Evolutionary conservation across 2,113 vertebrate species (phyloP).

Genomic region (Ciconia maguari): DNA sequence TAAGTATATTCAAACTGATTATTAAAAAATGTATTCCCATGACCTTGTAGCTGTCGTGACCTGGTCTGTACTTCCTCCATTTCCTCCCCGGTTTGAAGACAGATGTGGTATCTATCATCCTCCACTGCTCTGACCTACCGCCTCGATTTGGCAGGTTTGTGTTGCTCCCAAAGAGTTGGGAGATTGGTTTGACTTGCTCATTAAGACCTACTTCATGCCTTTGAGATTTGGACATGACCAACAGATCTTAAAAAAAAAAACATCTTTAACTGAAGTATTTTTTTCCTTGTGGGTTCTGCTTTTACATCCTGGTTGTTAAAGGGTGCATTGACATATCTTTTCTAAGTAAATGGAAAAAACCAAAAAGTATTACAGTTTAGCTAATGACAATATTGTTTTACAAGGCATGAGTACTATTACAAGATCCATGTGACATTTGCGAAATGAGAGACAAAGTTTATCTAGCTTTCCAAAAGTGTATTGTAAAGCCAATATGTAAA

Average conservation of each 20-base stretch:
- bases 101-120: not conserved
- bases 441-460: not conserved
- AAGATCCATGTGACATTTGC: not conserved
- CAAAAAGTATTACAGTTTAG: not conserved
- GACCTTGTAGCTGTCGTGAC: not conserved
- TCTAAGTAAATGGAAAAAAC: not conserved
- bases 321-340: not conserved
- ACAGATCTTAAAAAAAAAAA: not conserved
- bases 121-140: not conserved
- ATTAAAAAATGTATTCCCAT: not conserved
- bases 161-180: not conserved
- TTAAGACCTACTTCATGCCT: not conserved
- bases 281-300: not conserved
- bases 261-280: not conserved
- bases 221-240: not conserved
- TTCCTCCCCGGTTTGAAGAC: not conserved
- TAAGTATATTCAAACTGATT: not conserved
- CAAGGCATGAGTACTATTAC: not conserved
- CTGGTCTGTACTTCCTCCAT: not conserved
- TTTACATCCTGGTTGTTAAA: not conserved
- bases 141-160: not conserved
- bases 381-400: not conserved
- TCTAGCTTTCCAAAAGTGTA: not conserved
- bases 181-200: not conserved
- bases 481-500: not conserved